A percentile compares a stretch with the other conserved stretches of the same genome.
Conservation (phyloP, 30 jellyfish, hydroid and myxozoan species). For the Morbakka virulenta region DNA sequence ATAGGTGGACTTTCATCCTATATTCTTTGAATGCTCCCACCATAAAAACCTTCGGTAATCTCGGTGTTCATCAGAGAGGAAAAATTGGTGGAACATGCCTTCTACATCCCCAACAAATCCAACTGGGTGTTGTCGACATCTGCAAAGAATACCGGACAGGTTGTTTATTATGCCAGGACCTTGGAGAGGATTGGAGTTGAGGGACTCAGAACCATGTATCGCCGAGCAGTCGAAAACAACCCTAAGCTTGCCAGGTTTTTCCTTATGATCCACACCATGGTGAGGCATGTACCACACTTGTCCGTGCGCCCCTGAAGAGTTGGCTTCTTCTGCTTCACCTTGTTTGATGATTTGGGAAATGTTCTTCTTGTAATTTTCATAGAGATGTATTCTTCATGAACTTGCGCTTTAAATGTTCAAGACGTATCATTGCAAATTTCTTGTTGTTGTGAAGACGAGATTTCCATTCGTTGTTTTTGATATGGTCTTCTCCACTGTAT, state of each 20-base stretch:
- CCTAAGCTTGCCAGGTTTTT: too few species aligned
- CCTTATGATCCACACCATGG: constrained; percentile 49
- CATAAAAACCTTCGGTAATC: constrained; percentile 25
- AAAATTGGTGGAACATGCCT: constrained; percentile 37
- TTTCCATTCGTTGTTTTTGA: too few species aligned
- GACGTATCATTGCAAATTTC: constrained; percentile 8
- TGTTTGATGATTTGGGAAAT: too few species aligned
- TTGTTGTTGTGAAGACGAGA: constrained; percentile 22
- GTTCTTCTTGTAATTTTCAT: too few species aligned
- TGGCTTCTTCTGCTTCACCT: too few species aligned
- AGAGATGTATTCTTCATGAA: too few species aligned
- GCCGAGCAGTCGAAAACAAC: constrained; percentile 40
- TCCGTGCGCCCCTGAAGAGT: too few species aligned
- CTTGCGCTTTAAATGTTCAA: neutral
- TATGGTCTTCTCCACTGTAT: too few species aligned
- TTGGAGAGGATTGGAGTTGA: constrained; percentile 22
- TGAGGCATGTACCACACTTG: constrained; percentile 35
- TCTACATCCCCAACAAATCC: constrained; percentile 30
- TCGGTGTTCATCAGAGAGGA: constrained; percentile 34
- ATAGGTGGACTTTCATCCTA: too few species aligned
- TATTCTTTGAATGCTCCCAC: too few species aligned
- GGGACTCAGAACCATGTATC: neutral
- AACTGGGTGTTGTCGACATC: constrained; percentile 26
- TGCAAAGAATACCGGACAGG: constrained; percentile 31
- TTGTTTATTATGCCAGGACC: constrained; percentile 33